These are phyloP conservation scores for Luperina testacea DNA, from an alignment of 2,888 invertebrate genomes.

Conservation along the genomic window DNA sequence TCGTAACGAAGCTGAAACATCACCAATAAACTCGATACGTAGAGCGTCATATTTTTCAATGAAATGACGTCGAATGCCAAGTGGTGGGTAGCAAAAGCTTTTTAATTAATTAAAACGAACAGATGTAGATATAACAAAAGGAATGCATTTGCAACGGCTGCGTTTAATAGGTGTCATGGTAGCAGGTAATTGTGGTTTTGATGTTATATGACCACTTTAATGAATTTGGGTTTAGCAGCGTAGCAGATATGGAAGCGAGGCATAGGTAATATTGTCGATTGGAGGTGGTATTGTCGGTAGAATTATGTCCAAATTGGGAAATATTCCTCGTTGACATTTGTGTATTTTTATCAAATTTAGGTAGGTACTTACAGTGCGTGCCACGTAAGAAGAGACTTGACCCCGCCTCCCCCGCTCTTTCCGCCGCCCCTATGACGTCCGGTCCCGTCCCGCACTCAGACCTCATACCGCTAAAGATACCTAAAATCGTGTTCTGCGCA, in stretches of 20 bases:
- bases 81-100: conserved; percentile 45
- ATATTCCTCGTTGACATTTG: too few relatives aligned
- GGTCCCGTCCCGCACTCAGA: too few relatives aligned
- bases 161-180: conserved; percentile 42
- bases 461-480: too few relatives aligned
- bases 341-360: background rate
- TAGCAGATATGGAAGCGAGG: background rate
- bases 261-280: background rate
- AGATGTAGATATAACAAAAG: conserved; percentile 21
- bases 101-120: conserved; percentile 48
- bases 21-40: conserved; percentile 45
- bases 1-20: conserved; percentile 42
- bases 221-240: conserved; percentile 42
- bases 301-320: background rate
- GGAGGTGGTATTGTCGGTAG: too few relatives aligned
- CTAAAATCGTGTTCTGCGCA: too few relatives aligned
- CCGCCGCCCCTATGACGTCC: too few relatives aligned
- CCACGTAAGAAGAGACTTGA: too few relatives aligned
- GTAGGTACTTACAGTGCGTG: too few relatives aligned
- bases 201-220: conserved; percentile 60
- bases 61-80: conserved; percentile 26
- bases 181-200: conserved; percentile 52
- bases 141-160: conserved; percentile 18
- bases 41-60: conserved; percentile 35
- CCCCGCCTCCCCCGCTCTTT: too few relatives aligned